Base-by-base conservation (phyloP, 2,113 vertebrate genomes). In the Bettongia penicillata region DNA sequence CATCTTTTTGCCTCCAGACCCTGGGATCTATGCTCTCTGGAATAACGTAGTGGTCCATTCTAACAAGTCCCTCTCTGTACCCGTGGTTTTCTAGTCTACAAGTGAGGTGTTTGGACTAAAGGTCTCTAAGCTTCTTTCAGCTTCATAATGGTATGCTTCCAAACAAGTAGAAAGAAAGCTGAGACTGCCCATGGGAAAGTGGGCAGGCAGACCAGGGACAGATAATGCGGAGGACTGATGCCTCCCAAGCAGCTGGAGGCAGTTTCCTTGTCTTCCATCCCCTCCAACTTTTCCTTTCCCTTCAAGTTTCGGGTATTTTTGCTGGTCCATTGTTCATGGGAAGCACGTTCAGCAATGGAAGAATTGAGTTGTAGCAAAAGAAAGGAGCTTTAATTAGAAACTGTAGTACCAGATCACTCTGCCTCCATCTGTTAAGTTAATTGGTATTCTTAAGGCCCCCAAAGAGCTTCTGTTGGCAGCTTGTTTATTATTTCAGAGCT, bases 351-450 rank as follows among this genome's bases (percentile, higher is more conserved):
- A 43, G 68, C 68, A 23, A 22, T 84, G 68, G 68, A 84, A 84
- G 68, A 84, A 84, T 84, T 84, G 68, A 84, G 68, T 84, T 84
- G 68, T 84, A 43, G 68, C n/a, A 43, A 84, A 84, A 84, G 68
- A n/a, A 84, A 84, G 68, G 68, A n/a, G 68, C 68, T 84, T 84
- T 84, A 84, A 84, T 84, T 84, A 84, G 68, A 84, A 84, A 84
- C 68, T 84, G 19, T 84, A 84, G 68, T 84, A 84, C 68, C 68
- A 84, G 68, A 84, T 23, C 68, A 84, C 68, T 84, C 68, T 84
- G 68, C n/a, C 68, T 84, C 68, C 68, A 84, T 84, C 68, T 84
- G 68, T 84, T 84, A 43, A 43, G 68, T 84, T 84, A 84, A 84
- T 84, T 84, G 68, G 68, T 84, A 84, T 84, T 84, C 68, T 84